phyloP scores from a whole-genome alignment of 1,140 invertebrate species.

The Drosophila ficusphila region DNA sequence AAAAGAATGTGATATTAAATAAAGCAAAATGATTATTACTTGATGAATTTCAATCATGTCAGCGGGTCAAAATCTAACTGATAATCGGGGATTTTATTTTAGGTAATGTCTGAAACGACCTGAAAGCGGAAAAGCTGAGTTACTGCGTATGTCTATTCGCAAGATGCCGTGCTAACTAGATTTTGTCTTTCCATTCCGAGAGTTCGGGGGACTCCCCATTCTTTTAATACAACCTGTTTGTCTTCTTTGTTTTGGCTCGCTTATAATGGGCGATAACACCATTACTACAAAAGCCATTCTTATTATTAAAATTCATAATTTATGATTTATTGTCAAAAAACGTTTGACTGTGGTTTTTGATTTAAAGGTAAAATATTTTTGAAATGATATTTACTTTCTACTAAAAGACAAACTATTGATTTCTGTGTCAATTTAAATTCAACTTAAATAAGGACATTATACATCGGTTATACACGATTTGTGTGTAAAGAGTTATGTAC shows the following conservation, averaged over 20 bases:
- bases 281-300: no score
- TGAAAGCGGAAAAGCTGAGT: conserved; percentile 18
- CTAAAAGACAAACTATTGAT: no score
- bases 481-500: no score
- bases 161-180: neutral
- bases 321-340: no score
- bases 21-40: conserved; percentile 34
- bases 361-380: no score
- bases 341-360: no score
- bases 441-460: no score
- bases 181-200: no score
- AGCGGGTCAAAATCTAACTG: conserved; percentile 19
- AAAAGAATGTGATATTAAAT: conserved; percentile 76
- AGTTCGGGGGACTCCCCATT: conserved; percentile 4
- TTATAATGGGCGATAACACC: neutral
- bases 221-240: neutral
- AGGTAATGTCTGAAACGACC: neutral
- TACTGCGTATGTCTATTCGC: neutral
- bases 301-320: no score
- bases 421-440: no score
- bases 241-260: neutral
- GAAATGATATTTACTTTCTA: no score
- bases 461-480: no score
- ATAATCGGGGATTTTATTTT: conserved; percentile 36
- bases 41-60: conserved; percentile 10